Evolutionary conservation across 1,140 invertebrate species (phyloP), one percentile per base, ranked within the genome.

Genomic region (Goniozus legneri): DNA sequence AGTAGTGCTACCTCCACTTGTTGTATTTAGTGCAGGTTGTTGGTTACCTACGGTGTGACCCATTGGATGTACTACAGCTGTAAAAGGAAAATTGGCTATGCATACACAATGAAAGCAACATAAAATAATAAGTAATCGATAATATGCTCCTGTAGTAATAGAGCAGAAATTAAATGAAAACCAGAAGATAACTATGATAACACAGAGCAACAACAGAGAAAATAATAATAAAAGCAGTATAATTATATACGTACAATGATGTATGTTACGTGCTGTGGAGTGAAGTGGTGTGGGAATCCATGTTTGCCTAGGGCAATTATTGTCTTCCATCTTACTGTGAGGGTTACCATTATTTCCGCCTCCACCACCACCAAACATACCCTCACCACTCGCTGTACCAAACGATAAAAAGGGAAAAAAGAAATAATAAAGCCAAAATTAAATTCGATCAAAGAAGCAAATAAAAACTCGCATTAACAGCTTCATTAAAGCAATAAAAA

Each of bases 211-310:
- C n/a, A n/a, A n/a, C n/a, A n/a, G n/a, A n/a, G n/a, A n/a, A n/a
- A 35, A 24, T 47, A 54, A 24, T 37, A 51, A 12, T 50, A 51
- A 41, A 21, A 38, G 50, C 45, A 55, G 38, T 41, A 40, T 46
- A 48, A 58, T 54, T 20, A 56, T 60, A 67, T 75, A 75, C 73
- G 65, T 73, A 74, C 73, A 64, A 74, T 75, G 73, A 58, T 75
- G 71, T 58, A 74, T 69, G 46, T 67, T 73, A 67, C 69, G 68
- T 47, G 67, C 53, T 47, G 69, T 62, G 54, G 69, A 65, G 62
- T 73, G 69, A 69, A 71, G 71, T 60, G 69, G 62, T 62, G 73
- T 68, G 44, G 73, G 72, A 56, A 73, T 73, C 75, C 75, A 76
- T 47, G 71, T 73, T 62, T 71, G 70, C 52, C 68, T 68, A 56